Evolutionary conservation across 1,140 invertebrate species (phyloP), one percentile per base, ranked within the genome.

Genomic region (Drosophila santomea): DNA sequence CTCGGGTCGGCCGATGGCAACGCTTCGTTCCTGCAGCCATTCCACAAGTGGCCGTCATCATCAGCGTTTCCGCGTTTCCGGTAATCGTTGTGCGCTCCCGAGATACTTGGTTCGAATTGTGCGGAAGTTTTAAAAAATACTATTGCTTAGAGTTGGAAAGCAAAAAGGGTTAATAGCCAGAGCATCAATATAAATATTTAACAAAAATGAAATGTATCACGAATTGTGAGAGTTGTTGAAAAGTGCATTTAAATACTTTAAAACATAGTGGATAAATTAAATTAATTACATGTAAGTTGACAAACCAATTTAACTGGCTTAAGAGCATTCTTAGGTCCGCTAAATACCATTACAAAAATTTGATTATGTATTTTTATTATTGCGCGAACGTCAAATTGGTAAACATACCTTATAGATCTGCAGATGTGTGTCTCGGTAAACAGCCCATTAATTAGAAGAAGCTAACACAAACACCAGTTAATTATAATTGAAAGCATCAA

Each of bases 41-140:
- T 90, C 86, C 86, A 90, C 86, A 90, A 90, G 86, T 90, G 86
- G 86, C 88, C 75, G 80, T 80, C 80, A 74, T 76, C 52, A 76
- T 78, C 67, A 74, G 43, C 61, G 78, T 66, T 80, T 81, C 66
- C 82, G 86, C 80, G 88, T 83, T 90, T 90, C 88, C 86, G 86
- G 86, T 90, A 63, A 69, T 64, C 54, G 66, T 56, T 51, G 72
- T 59, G 72, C 48, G 71, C 32, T 90, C 81, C 85, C 81, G 82
- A 82, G 45, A 48, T 58, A 74, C 50, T 80, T 66, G 67, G 55
- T 48, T 43, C 12, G 66, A 17, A 35, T 32, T 39, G 25, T 77
- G 28, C 43, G 39, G 20, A 35, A 55, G 35, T 51, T 17, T 14
- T 35, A 20, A 17, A 39, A 51, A 45, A n/a, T 11, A 38, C 11